Evolutionary conservation across 2,888 invertebrate genomes (phyloP), one percentile per base, ranked within the genome.

Genomic region (Tinea semifulvella): DNA sequence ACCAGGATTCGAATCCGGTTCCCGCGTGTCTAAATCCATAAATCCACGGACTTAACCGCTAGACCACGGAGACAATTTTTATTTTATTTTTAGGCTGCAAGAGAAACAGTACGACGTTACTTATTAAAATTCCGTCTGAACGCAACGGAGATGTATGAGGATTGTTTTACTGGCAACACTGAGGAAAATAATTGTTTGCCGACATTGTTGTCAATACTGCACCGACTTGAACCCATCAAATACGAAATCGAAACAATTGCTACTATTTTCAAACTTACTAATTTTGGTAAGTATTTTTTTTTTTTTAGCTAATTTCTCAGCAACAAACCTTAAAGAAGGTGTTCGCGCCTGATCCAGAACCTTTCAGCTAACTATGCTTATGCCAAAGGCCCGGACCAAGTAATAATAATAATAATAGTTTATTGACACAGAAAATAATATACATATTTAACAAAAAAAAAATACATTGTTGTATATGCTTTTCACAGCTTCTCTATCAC

Each of bases 21-120:
- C n/a, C n/a, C n/a, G n/a, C n/a, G n/a, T n/a, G n/a, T n/a, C n/a
- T n/a, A n/a, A n/a, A n/a, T n/a, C n/a, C n/a, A n/a, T n/a, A n/a
- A n/a, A n/a, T n/a, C n/a, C n/a, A n/a, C n/a, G n/a, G n/a, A n/a
- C n/a, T n/a, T n/a, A n/a, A n/a, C n/a, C n/a, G n/a, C n/a, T n/a
- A n/a, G n/a, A n/a, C n/a, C n/a, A n/a, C n/a, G n/a, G 22, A 22
- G 8, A 22, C 8, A 27, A 11, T 4, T 27, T 27, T 27, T n/a
- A n/a, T 20, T 39, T 5, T 7, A 46, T 19, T 60, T 61, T 8
- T 50, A 88, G 88, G 85, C 87, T 3, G 71, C 88, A 36, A 85
- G 88, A 51, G 83, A 85, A 51, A 84, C 85, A 13, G 70, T 89
- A 14, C 72, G 82, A 45, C 73, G 77, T 11, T 88, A 86, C 53